Evolutionary conservation across 2,113 vertebrate species (phyloP).

Genomic region (Melanocharis versteri): DNA sequence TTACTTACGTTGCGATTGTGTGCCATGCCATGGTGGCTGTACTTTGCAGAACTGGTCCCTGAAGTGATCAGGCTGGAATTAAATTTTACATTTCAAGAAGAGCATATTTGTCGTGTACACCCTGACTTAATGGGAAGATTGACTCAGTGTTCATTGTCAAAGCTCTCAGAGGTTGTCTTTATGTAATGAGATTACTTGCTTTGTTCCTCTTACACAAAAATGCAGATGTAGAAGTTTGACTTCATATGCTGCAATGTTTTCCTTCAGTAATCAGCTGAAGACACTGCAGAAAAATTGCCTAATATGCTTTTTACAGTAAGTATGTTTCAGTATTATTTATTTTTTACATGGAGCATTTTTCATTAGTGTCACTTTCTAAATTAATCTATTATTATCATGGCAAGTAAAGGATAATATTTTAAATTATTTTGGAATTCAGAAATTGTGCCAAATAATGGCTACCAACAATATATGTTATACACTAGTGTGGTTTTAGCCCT

Average conservation of each 20-base stretch:
- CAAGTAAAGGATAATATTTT: neutral
- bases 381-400: neutral
- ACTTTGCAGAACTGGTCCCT: neutral
- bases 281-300: neutral
- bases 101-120: neutral
- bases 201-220: constrained; percentile 12
- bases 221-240: neutral
- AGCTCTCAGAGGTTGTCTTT: neutral
- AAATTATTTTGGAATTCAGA: neutral
- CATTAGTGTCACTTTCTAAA: neutral
- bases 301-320: neutral
- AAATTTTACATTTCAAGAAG: neutral
- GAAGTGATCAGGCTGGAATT: neutral
- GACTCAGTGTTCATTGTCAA: neutral
- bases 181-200: neutral
- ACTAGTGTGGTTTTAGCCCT: neutral
- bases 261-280: neutral
- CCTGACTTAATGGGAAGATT: neutral
- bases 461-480: neutral
- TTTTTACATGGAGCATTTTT: neutral
- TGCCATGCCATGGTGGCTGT: neutral
- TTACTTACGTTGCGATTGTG: neutral
- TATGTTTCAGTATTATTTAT: neutral
- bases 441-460: neutral
- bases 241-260: neutral